phyloP scores from a whole-genome alignment of 1,140 invertebrate species.

The Neoseiulus cucumeris region DNA sequence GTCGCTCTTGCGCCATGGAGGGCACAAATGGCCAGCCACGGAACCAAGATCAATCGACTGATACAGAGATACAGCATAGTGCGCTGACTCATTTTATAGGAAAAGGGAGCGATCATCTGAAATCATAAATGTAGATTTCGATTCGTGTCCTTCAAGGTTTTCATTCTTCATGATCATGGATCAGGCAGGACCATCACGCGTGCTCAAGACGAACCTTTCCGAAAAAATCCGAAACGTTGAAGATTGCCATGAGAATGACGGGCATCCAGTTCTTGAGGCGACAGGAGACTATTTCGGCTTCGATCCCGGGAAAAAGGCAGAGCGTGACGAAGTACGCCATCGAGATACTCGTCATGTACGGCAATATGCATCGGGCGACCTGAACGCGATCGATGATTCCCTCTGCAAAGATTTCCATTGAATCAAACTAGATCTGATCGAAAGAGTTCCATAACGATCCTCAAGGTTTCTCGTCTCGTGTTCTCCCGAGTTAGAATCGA shows the following conservation, averaged over 20 bases:
- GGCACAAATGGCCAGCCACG: constrained; percentile 53
- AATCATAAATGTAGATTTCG: constrained; percentile 11
- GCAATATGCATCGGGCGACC: constrained; percentile 57
- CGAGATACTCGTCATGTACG: constrained; percentile 67
- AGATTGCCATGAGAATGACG: constrained; percentile 64
- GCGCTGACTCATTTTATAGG: constrained; percentile 52
- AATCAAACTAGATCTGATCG: background rate
- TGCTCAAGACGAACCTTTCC: constrained; percentile 42
- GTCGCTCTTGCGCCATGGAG: constrained; percentile 47
- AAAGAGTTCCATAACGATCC: constrained; percentile 11
- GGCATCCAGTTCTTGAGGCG: constrained; percentile 67
- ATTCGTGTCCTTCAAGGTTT: background rate
- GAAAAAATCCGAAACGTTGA: constrained; percentile 61
- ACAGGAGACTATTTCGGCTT: constrained; percentile 65
- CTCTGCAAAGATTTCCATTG: constrained; percentile 30
- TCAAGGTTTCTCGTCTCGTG: constrained; percentile 14
- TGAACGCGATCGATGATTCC: constrained; percentile 45
- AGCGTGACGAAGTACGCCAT: constrained; percentile 68
- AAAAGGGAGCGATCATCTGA: constrained; percentile 53
- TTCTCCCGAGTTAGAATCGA: constrained; percentile 7
- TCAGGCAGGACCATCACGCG: too few relatives aligned
- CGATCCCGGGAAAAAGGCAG: constrained; percentile 66
- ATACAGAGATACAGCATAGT: constrained; percentile 48
- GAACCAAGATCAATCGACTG: constrained; percentile 47
- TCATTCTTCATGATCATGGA: too few relatives aligned